Conservation (phyloP, 1,140 invertebrate species). For the Pogonomyrmex californicus region DNA sequence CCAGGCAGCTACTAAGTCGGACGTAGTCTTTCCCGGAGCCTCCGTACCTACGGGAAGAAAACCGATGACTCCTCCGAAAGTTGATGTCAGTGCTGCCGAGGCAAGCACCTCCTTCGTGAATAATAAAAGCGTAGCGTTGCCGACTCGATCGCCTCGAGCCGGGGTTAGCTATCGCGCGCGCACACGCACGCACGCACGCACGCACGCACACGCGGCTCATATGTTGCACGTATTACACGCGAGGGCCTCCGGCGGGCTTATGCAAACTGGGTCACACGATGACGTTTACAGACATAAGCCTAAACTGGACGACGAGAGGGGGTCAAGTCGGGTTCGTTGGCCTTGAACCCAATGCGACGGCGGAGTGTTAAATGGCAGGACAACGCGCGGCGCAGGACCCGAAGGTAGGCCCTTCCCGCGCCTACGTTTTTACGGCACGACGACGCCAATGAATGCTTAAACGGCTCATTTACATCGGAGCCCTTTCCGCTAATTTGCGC, state of each 20-base stretch:
- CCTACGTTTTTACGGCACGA: conserved; percentile 27
- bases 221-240: neutral
- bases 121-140: conserved; percentile 55
- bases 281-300: conserved; percentile 45
- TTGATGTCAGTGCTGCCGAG: conserved; percentile 47
- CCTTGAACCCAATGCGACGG: conserved; percentile 42
- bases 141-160: conserved; percentile 41
- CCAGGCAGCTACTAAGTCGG: neutral
- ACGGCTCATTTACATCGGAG: conserved; percentile 55
- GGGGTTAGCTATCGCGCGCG: conserved; percentile 6
- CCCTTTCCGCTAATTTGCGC: conserved; percentile 58
- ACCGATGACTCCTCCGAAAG: conserved; percentile 44
- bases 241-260: conserved; percentile 1
- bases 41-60: conserved; percentile 23
- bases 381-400: neutral
- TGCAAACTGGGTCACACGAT: conserved; percentile 60
- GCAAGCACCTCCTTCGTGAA: conserved; percentile 50
- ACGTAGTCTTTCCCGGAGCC: conserved; percentile 2
- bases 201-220: neutral
- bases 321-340: conserved; percentile 55
- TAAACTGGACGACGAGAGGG: conserved; percentile 35
- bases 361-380: conserved; percentile 16
- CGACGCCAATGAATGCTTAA: conserved; percentile 48
- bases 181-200: neutral
- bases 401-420: conserved; percentile 4